Percentiles rank a stretch among this genome's conserved stretches.
phyloP scores from a whole-genome alignment of 92 coral and sea anemone species.

The Palythoa caribaeorum region DNA sequence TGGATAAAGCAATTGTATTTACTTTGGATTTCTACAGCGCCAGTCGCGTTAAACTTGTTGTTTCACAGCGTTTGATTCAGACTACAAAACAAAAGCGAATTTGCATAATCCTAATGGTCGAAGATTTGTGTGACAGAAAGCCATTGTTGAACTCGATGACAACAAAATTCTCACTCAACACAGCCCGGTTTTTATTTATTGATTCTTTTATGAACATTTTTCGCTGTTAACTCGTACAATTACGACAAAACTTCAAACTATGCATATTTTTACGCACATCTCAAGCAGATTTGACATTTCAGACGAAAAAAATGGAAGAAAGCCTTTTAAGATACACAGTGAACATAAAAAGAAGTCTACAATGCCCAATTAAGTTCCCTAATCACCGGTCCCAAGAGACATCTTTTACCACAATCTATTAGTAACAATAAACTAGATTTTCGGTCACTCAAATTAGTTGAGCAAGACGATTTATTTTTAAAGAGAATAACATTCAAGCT shows the following conservation, averaged over 20 bases:
- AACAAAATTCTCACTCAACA: constrained; percentile 7
- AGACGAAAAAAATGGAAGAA: constrained; percentile 1
- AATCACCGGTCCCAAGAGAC: constrained; percentile 80
- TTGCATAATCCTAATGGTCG: constrained; percentile 86
- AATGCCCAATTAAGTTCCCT: constrained; percentile 71
- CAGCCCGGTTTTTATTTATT: constrained; percentile 30
- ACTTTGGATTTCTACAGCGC: constrained; percentile 64
- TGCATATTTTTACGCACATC: constrained; percentile 1
- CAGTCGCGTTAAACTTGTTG: constrained; percentile 64
- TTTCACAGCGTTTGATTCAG: constrained; percentile 74
- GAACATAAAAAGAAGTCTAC: constrained; percentile 51
- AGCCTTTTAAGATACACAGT: constrained; percentile 48
- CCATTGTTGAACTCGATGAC: constrained; percentile 1
- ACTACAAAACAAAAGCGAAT: constrained; percentile 74
- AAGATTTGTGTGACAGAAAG: constrained; percentile 35
- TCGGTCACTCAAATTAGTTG: constrained; percentile 8
- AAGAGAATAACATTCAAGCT: constrained; percentile 18
- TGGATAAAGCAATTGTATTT: constrained; percentile 74
- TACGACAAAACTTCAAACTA: constrained; percentile 23
- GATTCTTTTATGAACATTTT: neutral
- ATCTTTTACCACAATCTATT: constrained; percentile 46
- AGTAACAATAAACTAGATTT: constrained; percentile 35
- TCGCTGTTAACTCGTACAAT: neutral
- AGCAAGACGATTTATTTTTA: constrained; percentile 31
- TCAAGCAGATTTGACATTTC: constrained; percentile 1